Base-by-base conservation (phyloP, 1,140 invertebrate species). In the Lerema accius region DNA sequence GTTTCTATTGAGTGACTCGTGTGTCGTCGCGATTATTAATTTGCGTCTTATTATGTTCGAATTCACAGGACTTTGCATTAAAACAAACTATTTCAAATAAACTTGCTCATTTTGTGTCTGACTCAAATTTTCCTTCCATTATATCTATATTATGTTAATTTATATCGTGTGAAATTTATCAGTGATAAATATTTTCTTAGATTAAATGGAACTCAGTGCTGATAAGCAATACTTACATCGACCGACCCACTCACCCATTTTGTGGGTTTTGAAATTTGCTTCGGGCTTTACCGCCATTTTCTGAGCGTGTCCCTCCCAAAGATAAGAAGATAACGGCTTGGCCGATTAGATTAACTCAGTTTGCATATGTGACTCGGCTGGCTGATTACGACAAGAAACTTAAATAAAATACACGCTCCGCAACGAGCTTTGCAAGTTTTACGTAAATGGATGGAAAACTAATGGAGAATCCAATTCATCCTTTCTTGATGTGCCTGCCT, bases 311-410 rank as follows among this genome's bases (percentile, higher is more conserved):
- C 39, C 48, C 60, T 50, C 49, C 49, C 28, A 19, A 45, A 42
- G 23, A 51, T 43, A 50, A 62, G 48, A 17, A 53, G 59, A 62
- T 62, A 51, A 40, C 48, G 23, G 42, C 37, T 51, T 35, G 39
- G 19, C 48, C 48, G 60, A 62, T 62, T 62, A 62, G 60, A 62
- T 62, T 62, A 62, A 13, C 11, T 2, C 14, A 23, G 42, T 53
- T 62, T 62, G 42, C 60, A 50, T 62, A 45, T 43, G 37, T 32
- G 39, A 42, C 7, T 50, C 17, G 1, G 3, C 7, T 42, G 40
- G 11, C 37, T 10, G 19, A 26, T 11, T 26, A 14, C 37, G 14
- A 40, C 6, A 26, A 55, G 17, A 42, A 55, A 19, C 19, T 23
- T 23, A 23, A 23, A 45, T 45, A 5, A 45, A 45, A 19, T 10